These are phyloP conservation scores for Maniola hyperantus DNA, from an alignment of 2,888 invertebrate genomes.

Conservation along the genomic window DNA sequence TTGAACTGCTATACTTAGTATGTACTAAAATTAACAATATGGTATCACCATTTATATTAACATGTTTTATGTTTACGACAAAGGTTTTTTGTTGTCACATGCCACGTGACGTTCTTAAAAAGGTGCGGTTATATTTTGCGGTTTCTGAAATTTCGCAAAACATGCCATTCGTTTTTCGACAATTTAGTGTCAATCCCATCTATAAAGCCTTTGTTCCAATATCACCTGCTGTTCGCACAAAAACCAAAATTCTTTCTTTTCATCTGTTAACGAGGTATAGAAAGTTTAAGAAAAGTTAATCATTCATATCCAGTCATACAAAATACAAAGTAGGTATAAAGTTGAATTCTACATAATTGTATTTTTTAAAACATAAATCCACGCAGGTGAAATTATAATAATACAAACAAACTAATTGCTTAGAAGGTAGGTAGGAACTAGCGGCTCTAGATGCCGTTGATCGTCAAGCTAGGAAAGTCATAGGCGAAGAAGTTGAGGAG, in stretches of 20 bases:
- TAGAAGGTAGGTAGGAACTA: too few species aligned
- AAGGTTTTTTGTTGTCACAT: slow-evolving; percentile 52
- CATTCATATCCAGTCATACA: not conserved
- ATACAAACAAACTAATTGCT: too few species aligned
- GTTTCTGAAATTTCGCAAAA: slow-evolving; percentile 65
- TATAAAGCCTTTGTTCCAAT: slow-evolving; percentile 64
- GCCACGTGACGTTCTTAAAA: slow-evolving; percentile 69
- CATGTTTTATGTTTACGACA: slow-evolving; percentile 1
- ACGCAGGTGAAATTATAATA: too few species aligned
- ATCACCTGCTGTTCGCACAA: slow-evolving; percentile 57
- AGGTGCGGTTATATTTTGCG: slow-evolving; percentile 70
- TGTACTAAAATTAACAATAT: too few species aligned
- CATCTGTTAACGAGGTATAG: slow-evolving; percentile 36
- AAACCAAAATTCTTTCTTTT: slow-evolving; percentile 30
- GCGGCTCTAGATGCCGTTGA: too few species aligned
- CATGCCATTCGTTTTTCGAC: slow-evolving; percentile 55
- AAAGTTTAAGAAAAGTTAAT: slow-evolving; percentile 35
- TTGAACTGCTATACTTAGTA: too few species aligned
- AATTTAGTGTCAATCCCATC: slow-evolving; percentile 65
- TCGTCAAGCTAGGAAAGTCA: too few species aligned
- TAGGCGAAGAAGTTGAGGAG: too few species aligned
- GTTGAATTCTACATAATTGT: too few species aligned
- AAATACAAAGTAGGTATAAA: not conserved
- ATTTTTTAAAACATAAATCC: too few species aligned
- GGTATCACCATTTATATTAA: slow-evolving; percentile 7